Percentiles rank a stretch among this genome's conserved stretches.
These are phyloP conservation scores for Drosophila phalerata DNA, from an alignment of 2,888 invertebrate species.

Conservation along the genomic window DNA sequence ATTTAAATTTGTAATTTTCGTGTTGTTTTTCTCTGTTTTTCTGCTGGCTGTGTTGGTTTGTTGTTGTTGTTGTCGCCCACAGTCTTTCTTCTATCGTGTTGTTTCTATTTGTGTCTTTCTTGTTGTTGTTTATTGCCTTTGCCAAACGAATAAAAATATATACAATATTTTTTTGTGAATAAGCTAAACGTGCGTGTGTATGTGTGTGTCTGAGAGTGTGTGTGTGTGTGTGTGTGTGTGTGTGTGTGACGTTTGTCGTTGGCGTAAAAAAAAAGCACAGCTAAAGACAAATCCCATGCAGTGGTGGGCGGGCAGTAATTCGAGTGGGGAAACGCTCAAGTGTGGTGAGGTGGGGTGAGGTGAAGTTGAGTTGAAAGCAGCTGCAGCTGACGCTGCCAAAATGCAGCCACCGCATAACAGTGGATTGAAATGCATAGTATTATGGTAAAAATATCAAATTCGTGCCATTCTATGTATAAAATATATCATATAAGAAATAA, in stretches of 20 bases:
- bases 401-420: constrained; percentile 30
- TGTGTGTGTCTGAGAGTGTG: constrained; percentile 40
- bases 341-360: constrained; percentile 35
- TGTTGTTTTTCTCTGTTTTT: constrained; percentile 49
- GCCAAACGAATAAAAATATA: constrained; percentile 82
- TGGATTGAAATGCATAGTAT: constrained; percentile 13
- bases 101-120: constrained; percentile 58
- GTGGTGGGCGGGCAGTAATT: constrained; percentile 60
- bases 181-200: constrained; percentile 41
- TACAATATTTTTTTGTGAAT: constrained; percentile 70
- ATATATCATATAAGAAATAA: too few species aligned
- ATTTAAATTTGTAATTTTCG: constrained; percentile 78
- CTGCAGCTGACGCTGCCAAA: constrained; percentile 48
- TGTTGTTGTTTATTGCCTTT: constrained; percentile 75
- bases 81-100: constrained; percentile 46
- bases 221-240: constrained; percentile 39
- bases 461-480: neutral
- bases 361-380: constrained; percentile 41
- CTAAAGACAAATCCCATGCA: constrained; percentile 56
- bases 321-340: constrained; percentile 52
- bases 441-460: neutral
- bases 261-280: constrained; percentile 61
- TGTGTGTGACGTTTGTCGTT: constrained; percentile 62
- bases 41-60: constrained; percentile 39
- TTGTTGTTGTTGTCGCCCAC: constrained; percentile 76